Evolutionary conservation across 2,113 vertebrate species (phyloP).

Genomic region (Leucoraja erinaceus): DNA sequence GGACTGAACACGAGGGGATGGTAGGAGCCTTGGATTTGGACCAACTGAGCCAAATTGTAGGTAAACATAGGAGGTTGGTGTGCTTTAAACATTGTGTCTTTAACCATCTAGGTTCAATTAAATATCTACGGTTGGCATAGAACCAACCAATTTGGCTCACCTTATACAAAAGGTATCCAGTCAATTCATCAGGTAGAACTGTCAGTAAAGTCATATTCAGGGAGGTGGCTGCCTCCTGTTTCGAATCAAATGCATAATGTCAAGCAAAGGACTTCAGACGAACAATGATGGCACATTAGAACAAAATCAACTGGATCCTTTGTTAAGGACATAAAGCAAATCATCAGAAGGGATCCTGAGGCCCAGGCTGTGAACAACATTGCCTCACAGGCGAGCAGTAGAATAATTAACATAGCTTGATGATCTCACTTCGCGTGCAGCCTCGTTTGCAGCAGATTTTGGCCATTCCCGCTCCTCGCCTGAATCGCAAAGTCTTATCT

Average conservation of each 20-base stretch:
- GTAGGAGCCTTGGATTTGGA: too few relatives aligned
- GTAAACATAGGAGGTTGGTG: not conserved
- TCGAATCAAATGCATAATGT: not conserved
- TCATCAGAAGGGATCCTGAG: not conserved
- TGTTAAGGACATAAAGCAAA: not conserved
- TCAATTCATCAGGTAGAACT: not conserved
- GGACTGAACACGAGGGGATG: not conserved
- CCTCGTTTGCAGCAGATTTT: conserved; percentile 62
- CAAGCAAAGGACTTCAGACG: not conserved
- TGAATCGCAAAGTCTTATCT: conserved; percentile 45
- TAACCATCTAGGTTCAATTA: not conserved
- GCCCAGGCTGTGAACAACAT: not conserved
- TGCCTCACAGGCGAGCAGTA: not conserved
- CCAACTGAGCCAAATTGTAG: not conserved
- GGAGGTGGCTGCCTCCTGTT: not conserved
- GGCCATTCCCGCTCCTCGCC: conserved; percentile 48
- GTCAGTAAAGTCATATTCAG: not conserved
- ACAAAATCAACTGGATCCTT: not conserved
- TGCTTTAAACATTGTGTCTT: not conserved
- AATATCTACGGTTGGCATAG: not conserved
- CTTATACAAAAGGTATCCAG: not conserved
- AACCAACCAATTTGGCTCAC: not conserved
- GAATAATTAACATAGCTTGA: conserved; percentile 56
- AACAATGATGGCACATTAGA: not conserved
- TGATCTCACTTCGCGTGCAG: conserved; percentile 61